phyloP scores from a whole-genome alignment of 2,888 invertebrate genomes.

The Aromia moschata region DNA sequence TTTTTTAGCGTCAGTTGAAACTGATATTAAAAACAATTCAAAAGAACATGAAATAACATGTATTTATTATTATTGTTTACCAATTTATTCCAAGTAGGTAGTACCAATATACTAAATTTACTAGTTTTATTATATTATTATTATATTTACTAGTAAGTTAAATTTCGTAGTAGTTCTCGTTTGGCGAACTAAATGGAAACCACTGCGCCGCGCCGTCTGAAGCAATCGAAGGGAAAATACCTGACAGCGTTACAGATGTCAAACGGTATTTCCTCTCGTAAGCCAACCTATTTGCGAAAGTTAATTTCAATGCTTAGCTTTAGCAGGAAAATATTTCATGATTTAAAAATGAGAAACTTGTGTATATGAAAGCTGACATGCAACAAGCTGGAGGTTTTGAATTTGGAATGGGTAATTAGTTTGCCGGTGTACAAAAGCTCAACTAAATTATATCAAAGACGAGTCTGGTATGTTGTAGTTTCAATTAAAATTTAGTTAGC shows the following conservation, averaged over 20 bases:
- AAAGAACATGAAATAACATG: no score
- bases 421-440: slow-evolving; percentile 49
- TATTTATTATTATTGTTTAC: no score
- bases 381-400: slow-evolving; percentile 34
- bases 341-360: slow-evolving; percentile 29
- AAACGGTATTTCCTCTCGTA: slow-evolving; percentile 17
- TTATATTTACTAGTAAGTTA: no score
- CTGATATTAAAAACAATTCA: no score
- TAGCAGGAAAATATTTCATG: slow-evolving; percentile 26
- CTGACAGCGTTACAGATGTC: background rate
- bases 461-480: slow-evolving; percentile 54
- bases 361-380: slow-evolving; percentile 33
- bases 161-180: no score
- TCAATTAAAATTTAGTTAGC: slow-evolving; percentile 57
- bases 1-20: no score
- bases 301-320: slow-evolving; percentile 20
- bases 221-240: no score
- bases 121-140: no score
- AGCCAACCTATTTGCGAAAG: slow-evolving; percentile 22
- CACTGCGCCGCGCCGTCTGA: no score
- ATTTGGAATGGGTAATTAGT: slow-evolving; percentile 50
- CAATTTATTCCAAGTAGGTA: no score
- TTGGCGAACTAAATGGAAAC: no score
- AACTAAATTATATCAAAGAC: slow-evolving; percentile 55
- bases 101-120: no score